Conservation (phyloP, 2,888 invertebrate genomes). For the Dryobota labecula region DNA sequence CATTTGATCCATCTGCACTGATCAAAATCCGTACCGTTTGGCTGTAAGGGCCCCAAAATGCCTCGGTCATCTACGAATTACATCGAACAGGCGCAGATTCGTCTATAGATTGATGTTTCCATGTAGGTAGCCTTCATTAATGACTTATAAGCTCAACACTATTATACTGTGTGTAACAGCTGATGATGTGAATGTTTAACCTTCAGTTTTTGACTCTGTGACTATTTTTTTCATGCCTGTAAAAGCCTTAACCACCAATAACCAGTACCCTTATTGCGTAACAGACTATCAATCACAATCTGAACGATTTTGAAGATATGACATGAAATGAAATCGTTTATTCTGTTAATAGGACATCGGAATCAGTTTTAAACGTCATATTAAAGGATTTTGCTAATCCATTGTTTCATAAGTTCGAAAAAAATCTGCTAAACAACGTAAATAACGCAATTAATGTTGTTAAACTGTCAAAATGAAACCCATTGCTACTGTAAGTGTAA, state of each 20-base stretch:
- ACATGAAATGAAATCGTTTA: too few relatives aligned
- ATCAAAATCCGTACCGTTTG: not conserved
- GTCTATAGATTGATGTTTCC: not conserved
- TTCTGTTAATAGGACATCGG: too few relatives aligned
- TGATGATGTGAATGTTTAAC: conserved; percentile 18
- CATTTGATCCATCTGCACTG: not conserved
- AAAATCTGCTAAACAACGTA: too few relatives aligned
- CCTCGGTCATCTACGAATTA: not conserved
- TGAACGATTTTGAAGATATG: too few relatives aligned
- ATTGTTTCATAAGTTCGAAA: too few relatives aligned
- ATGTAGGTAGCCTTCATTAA: not conserved
- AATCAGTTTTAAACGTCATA: too few relatives aligned
- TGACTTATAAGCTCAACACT: not conserved
- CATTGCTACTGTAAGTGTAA: too few relatives aligned
- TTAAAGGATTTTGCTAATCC: too few relatives aligned
- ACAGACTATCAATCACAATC: too few relatives aligned
- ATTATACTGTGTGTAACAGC: not conserved
- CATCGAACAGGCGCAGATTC: not conserved
- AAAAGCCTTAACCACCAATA: not conserved
- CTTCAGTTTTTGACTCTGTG: not conserved
- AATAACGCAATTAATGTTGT: too few relatives aligned
- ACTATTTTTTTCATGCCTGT: not conserved
- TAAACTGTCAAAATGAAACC: too few relatives aligned
- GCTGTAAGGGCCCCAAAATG: not conserved
- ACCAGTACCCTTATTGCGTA: too few relatives aligned